Percentiles rank a stretch among this genome's conserved stretches.
phyloP scores from a whole-genome alignment of 1,140 invertebrate genomes.

The Adoxophyes honmai region DNA sequence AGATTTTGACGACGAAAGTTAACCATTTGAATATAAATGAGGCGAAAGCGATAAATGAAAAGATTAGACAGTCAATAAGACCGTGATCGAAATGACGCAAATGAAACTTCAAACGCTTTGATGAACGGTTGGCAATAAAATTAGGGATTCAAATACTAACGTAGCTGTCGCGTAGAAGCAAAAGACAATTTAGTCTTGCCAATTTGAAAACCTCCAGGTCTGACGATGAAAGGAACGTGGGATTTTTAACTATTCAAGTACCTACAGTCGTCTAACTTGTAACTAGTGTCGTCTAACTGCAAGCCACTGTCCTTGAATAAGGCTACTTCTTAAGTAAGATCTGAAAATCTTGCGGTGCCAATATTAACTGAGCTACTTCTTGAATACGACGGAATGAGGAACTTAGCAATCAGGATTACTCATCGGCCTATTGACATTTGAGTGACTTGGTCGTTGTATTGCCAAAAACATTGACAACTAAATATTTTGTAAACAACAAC shows the following conservation, averaged over 20 bases:
- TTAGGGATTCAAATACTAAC: background rate
- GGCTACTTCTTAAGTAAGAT: too few species aligned
- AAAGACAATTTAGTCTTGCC: background rate
- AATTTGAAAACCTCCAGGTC: too few species aligned
- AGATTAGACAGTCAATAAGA: background rate
- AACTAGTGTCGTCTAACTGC: too few species aligned
- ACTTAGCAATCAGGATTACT: background rate
- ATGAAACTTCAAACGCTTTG: conserved; percentile 7
- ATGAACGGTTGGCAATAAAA: conserved; percentile 4
- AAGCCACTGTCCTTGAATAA: too few species aligned
- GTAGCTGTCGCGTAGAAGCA: background rate
- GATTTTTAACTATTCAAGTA: too few species aligned
- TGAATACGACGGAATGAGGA: background rate
- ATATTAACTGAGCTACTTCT: too few species aligned
- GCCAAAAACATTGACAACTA: background rate
- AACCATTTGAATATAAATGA: background rate
- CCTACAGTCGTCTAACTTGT: too few species aligned
- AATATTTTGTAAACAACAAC: background rate
- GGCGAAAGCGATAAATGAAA: too few species aligned
- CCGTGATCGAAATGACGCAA: background rate
- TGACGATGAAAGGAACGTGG: too few species aligned
- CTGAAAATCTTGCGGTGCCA: too few species aligned
- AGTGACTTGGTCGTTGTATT: background rate
- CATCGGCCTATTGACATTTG: conserved; percentile 3
- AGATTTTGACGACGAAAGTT: too few species aligned